Percentiles rank a stretch among this genome's conserved stretches.
Conservation (phyloP, 2,113 vertebrate genomes). For the Solea solea region DNA sequence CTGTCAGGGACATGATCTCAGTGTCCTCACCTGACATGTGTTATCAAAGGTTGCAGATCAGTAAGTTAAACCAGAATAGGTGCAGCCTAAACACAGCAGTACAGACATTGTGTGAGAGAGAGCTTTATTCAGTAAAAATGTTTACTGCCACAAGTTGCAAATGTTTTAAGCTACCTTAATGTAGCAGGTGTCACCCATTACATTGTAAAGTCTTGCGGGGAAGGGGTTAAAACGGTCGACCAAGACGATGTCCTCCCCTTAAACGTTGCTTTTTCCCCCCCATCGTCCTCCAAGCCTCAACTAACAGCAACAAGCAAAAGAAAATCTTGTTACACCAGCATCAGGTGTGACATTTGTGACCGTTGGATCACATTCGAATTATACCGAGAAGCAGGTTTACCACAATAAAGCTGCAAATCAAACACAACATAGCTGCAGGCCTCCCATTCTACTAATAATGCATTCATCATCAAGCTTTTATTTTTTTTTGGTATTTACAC, state of each 20-base stretch:
- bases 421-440: conserved; percentile 70
- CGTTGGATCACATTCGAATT: conserved; percentile 78
- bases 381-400: conserved; percentile 71
- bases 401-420: conserved; percentile 75
- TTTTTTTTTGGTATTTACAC: conserved; percentile 73
- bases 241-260: conserved; percentile 55
- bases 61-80: too few species aligned
- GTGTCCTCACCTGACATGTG: too few species aligned
- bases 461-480: conserved; percentile 61
- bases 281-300: conserved; percentile 63
- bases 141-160: conserved; percentile 82
- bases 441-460: conserved; percentile 60
- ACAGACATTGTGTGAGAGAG: neutral
- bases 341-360: conserved; percentile 77
- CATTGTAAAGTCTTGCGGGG: conserved; percentile 71
- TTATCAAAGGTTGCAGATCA: too few species aligned
- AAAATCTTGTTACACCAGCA: conserved; percentile 55
- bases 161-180: conserved; percentile 73
- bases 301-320: conserved; percentile 58
- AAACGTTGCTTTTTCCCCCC: conserved; percentile 57
- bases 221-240: conserved; percentile 47
- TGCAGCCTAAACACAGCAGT: neutral
- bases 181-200: conserved; percentile 75
- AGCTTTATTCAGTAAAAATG: conserved; percentile 69
- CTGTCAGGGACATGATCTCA: too few species aligned